Evolutionary conservation across 2,888 invertebrate genomes (phyloP).

Genomic region (Nasonia oneida): DNA sequence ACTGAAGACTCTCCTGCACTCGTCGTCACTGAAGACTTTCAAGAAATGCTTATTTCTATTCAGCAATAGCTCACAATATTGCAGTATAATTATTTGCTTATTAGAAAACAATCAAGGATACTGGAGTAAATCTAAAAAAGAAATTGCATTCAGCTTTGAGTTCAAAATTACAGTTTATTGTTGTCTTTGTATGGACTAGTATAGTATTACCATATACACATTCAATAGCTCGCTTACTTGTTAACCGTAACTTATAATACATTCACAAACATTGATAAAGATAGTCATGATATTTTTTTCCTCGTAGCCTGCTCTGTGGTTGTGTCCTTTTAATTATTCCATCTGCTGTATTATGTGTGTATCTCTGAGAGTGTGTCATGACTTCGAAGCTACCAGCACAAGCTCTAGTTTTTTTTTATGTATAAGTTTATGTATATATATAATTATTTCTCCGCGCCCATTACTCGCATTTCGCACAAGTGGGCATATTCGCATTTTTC

Average conservation of each 20-base stretch:
- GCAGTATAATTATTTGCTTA: neutral
- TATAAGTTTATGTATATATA: conserved; percentile 69
- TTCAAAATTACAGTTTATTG: conserved; percentile 79
- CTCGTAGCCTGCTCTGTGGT: conserved; percentile 54
- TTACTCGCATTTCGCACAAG: conserved; percentile 65
- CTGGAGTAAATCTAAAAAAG: neutral
- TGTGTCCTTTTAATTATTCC: conserved; percentile 15
- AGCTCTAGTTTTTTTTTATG: conserved; percentile 69
- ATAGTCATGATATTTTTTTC: conserved; percentile 76
- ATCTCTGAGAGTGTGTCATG: conserved; percentile 71
- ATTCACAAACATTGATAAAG: conserved; percentile 79
- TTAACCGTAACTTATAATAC: conserved; percentile 77
- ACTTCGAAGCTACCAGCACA: conserved; percentile 75
- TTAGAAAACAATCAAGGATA: neutral
- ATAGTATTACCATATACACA: conserved; percentile 79
- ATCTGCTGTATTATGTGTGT: conserved; percentile 6
- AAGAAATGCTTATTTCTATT: neutral
- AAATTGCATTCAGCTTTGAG: conserved; percentile 37
- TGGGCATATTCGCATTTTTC: conserved; percentile 58
- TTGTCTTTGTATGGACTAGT: conserved; percentile 79
- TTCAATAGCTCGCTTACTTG: conserved; percentile 79
- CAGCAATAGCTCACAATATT: neutral
- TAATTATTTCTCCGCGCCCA: conserved; percentile 64
- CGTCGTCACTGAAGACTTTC: neutral
- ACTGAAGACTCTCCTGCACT: neutral